Base-by-base conservation (phyloP, 2,797 vertebrate species). In the Eurystomus glaucurus region DNA sequence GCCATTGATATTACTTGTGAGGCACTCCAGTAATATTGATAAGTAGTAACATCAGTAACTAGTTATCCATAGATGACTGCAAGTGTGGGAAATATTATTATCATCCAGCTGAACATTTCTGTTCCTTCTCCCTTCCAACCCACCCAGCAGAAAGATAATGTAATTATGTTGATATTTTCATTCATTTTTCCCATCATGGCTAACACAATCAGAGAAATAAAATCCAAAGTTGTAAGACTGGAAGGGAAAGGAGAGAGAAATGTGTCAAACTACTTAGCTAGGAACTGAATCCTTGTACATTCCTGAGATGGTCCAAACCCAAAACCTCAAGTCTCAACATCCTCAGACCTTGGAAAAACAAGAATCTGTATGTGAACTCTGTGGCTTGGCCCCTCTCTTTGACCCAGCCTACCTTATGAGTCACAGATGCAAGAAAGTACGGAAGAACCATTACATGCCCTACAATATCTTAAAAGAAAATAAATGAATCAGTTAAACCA, bases 401-500 rank as follows among this genome's bases (percentile, higher is more conserved):
- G 43, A 43, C 20, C 5, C 48, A 77, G 60, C 31, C 60, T 88
- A 54, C 29, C 28, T 78, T 52, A 77, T 90, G 75, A 91, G 64
- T 93, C 91, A 94, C 16, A 89, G 50, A 92, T 29, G 5, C 43
- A 93, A 25, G 76, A 33, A 85, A 79, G 91, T 61, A 35, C 55
- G 83, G 31, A 37, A 65, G 41, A 88, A 85, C 83, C 48, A 94
- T 71, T 92, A 88, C 28, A 75, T 76, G 61, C 15, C 45, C 14
- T 65, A 57, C 16, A 46, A 25, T 77, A 90, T 86, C 77, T 82
- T 88, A 75, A 88, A 91, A 91, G 68, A 93, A 91, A 90, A 79
- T 58, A 90, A 91, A 82, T 77, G 7, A 88, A 94, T 93, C 88
- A 66, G 43, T 92, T 92, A 86, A 94, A 82, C 64, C 33, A 85